Evolutionary conservation across 2,797 vertebrate species (phyloP), one percentile per base, ranked within the genome.

Genomic region (Darevskia mixta): DNA sequence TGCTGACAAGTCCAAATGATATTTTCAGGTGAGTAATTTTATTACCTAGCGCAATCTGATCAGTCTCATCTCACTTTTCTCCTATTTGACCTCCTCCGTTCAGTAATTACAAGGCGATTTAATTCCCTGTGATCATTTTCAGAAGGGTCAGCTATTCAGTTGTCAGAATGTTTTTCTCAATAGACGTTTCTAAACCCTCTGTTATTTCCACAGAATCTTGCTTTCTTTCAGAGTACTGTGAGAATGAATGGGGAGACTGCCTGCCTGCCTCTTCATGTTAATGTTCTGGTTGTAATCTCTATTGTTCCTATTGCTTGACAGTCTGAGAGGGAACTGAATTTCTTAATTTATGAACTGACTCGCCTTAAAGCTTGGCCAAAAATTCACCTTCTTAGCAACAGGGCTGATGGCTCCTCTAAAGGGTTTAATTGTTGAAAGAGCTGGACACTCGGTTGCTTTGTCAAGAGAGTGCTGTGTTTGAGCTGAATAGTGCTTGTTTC

Each of bases 1-100:
- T 92, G 78, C 80, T 94, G 93, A 85, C 90, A 94, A 93, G 92
- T 87, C 88, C 94, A 92, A 90, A 41, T 93, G 94, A 93, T 92
- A 90, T 93, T 95, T 95, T 93, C 93, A 94, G 91, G 92, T 92
- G 89, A 92, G 89, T 85, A 72, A 85, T 58, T 27, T 11, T 35
- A 38, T 90, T 89, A 72, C 91, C n/a, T 41, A 79, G 58, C 78
- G 49, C 0, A 17, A 82, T 87, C 76, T 38, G 79, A 90, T 55
- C 67, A 35, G 82, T 67, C 32, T 45, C 89, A 81, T 55, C 41
- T 64, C 85, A 79, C 79, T 18, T 45, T 20, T 43, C 9, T 5
- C 9, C 6, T 41, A 10, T 76, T 25, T 85, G 41, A 43, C 89
- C 83, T 82, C 9, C 15, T 91, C 13, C 38, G 90, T 85, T 87